Conservation (phyloP, 2,888 invertebrate species). For the Amphipoea oculea region DNA sequence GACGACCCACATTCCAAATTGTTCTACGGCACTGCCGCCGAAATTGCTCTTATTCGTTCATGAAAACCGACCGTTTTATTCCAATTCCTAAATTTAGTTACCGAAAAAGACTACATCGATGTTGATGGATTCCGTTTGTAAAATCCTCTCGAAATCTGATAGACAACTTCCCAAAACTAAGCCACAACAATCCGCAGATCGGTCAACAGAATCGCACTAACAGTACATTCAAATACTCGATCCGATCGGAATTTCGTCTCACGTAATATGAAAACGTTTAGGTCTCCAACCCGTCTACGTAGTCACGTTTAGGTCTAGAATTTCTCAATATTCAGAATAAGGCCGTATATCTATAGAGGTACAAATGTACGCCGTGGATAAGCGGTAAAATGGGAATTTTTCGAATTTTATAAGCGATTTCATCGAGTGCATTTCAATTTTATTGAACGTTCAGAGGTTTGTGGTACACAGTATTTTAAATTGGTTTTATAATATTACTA, state of each 20-base stretch:
- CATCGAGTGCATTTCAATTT: constrained; percentile 75
- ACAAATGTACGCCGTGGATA: constrained; percentile 57
- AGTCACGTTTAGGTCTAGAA: constrained; percentile 80
- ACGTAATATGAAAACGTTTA: constrained; percentile 73
- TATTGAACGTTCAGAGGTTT: constrained; percentile 68
- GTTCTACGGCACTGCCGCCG: not conserved
- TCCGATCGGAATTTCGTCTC: constrained; percentile 58
- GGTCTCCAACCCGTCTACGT: constrained; percentile 66
- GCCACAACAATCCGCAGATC: constrained; percentile 1
- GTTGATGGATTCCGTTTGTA: not conserved
- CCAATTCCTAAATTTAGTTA: not conserved
- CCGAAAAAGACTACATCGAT: not conserved
- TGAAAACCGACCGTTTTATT: not conserved
- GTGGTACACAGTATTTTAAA: constrained; percentile 66
- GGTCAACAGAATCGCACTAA: constrained; percentile 27
- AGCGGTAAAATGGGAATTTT: constrained; percentile 70
- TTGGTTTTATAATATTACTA: constrained; percentile 39
- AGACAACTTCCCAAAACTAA: constrained; percentile 7
- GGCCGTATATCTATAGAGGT: constrained; percentile 55
- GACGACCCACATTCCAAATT: not conserved
- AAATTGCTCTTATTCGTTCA: too few species aligned
- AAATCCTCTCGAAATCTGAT: not conserved
- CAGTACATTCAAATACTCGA: constrained; percentile 29
- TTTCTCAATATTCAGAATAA: constrained; percentile 81
- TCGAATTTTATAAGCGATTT: constrained; percentile 74